Conservation (phyloP, 2,797 vertebrate species). For the Hoplostethus mediterraneus region DNA sequence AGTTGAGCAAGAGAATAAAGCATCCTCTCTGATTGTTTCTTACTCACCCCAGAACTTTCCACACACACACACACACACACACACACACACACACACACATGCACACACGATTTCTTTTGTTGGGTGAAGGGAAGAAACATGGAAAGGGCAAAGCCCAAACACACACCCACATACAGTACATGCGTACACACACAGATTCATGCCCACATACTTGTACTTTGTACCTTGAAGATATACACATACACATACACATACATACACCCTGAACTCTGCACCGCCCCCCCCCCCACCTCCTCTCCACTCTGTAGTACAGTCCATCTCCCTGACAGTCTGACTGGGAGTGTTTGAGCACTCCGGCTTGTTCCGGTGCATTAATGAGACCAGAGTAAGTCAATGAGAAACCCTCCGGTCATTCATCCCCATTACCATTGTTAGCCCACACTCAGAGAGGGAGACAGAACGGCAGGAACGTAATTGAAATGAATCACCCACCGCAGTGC, state of each 20-base stretch:
- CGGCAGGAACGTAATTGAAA: slow-evolving; percentile 65
- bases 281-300: slow-evolving; percentile 13
- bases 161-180: slow-evolving; percentile 2
- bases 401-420: slow-evolving; percentile 65
- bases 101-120: not conserved
- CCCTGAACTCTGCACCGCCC: not conserved
- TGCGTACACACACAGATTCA: slow-evolving; percentile 1
- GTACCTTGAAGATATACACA: not conserved
- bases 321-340: slow-evolving; percentile 30
- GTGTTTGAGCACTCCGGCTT: slow-evolving; percentile 52
- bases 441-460: slow-evolving; percentile 50
- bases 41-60: too few species aligned
- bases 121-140: not conserved
- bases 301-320: slow-evolving; percentile 30
- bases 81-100: not conserved
- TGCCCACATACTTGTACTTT: not conserved
- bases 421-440: slow-evolving; percentile 66
- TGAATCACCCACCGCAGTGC: slow-evolving; percentile 58
- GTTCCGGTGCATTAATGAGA: slow-evolving; percentile 69
- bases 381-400: slow-evolving; percentile 70
- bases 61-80: not conserved
- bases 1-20: too few species aligned
- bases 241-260: not conserved
- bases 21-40: too few species aligned
- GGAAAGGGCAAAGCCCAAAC: not conserved